Percentiles rank a stretch among this genome's conserved stretches.
phyloP scores from a whole-genome alignment of 2,797 vertebrate species.

The Leucoraja ocellata region DNA sequence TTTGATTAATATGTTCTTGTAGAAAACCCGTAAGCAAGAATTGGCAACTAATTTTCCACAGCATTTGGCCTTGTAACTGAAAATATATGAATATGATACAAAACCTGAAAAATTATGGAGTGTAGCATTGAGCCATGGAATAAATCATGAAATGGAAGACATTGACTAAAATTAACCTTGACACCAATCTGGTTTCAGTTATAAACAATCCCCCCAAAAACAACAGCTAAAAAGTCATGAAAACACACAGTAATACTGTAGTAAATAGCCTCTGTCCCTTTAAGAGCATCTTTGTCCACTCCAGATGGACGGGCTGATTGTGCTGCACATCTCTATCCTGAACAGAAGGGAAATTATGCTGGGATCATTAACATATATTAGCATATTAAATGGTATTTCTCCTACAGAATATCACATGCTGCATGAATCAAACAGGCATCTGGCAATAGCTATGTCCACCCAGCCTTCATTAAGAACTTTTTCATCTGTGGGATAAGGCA shows the following conservation, averaged over 20 bases:
- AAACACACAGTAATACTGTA: background rate
- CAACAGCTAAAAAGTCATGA: background rate
- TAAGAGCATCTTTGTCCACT: background rate
- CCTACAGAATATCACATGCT: background rate
- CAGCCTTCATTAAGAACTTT: background rate
- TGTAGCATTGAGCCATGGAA: background rate
- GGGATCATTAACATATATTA: background rate
- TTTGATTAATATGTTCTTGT: background rate
- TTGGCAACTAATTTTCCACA: background rate
- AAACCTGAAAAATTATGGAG: background rate
- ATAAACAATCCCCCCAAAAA: background rate
- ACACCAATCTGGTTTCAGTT: background rate
- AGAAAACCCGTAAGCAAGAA: background rate
- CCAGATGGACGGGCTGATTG: background rate
- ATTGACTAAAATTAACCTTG: background rate
- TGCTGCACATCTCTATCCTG: background rate
- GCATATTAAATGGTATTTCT: background rate
- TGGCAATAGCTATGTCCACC: background rate
- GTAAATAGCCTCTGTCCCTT: background rate
- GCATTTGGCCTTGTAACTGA: too few species aligned
- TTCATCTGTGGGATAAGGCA: background rate
- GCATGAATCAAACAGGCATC: background rate
- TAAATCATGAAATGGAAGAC: background rate
- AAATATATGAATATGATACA: background rate
- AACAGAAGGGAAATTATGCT: conserved; percentile 11